Evolutionary conservation across 2,797 vertebrate species (phyloP), one percentile per base, ranked within the genome.

Genomic region (Dendrocincla fuliginosa): DNA sequence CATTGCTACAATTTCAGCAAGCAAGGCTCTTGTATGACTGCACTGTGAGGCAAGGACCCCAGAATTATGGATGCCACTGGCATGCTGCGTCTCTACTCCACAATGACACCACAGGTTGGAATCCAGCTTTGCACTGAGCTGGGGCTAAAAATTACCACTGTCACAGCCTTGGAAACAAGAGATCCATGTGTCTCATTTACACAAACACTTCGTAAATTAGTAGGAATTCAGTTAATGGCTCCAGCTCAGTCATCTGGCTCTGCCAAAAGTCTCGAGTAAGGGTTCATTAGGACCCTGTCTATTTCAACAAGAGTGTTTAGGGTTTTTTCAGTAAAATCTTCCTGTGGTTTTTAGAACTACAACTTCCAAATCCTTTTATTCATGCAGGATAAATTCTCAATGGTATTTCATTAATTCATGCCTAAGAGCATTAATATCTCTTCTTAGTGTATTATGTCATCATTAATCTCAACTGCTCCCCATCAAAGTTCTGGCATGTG

Each of bases 341-440:
- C n/a, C 49, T 92, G 71, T 30, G 56, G 5, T 56, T 92, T 64
- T 95, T 93, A 96, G 60, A 92, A 88, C 1, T 5, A 69, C 56
- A 83, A 83, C 60, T 84, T 96, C 68, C 63, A 95, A 96, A 94
- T 89, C 78, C 82, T 70, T 92, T 90, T 95, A 93, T 95, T 91
- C 75, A 86, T 53, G 93, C 93, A 95, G 92, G 91, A 93, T 95
- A 96, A 93, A 94, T 84, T 88, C 92, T 88, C 90, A 95, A 68
- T 88, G 75, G 86, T 94, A 90, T 95, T 96, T 93, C 83, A 95
- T 95, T 93, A 96, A 87, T 96, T 96, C 87, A 93, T 91, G 78
- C 82, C 59, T 94, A 87, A 93, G 80, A 87, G 71, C 93, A 89
- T 88, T 96, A 96, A 85, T 93, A 93, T 86, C 75, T 95, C 67